A percentile compares a stretch with the other conserved stretches of the same genome.
Evolutionary conservation across 2,113 vertebrate species (phyloP).

Genomic region (Phyllostomus discolor): DNA sequence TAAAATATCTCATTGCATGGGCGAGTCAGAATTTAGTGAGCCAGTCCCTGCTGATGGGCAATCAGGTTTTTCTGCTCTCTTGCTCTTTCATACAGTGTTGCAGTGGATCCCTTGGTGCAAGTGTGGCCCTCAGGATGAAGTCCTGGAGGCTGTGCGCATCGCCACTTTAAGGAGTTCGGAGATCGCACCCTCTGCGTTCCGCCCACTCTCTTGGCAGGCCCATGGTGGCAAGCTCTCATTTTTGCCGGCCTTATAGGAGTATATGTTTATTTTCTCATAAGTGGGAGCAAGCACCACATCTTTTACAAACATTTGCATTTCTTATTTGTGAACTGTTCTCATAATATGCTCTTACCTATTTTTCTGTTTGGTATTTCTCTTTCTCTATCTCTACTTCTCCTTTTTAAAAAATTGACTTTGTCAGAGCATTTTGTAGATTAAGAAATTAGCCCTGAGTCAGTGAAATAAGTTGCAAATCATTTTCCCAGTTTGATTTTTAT

Average conservation of each 20-base stretch:
- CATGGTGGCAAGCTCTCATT: no score
- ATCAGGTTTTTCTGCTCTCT: neutral
- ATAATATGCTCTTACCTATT: neutral
- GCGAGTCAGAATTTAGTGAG: neutral
- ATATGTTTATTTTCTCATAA: neutral
- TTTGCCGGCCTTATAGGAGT: neutral
- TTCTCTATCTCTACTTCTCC: neutral
- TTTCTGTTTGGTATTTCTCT: neutral
- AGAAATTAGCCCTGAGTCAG: neutral
- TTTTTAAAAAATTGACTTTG: neutral
- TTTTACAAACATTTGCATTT: neutral
- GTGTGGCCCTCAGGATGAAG: neutral
- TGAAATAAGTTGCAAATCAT: neutral
- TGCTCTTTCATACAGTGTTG: neutral
- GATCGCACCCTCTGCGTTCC: fast-evolving
- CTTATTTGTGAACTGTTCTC: neutral
- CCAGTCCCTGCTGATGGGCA: neutral
- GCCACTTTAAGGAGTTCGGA: neutral
- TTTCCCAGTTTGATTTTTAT: neutral
- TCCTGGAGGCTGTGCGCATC: neutral
- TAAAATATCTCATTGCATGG: neutral
- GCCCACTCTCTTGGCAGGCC: neutral
- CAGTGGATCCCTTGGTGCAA: neutral
- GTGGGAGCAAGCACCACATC: no score
- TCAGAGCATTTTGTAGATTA: neutral